Evolutionary conservation across 2,797 vertebrate species (phyloP).

Genomic region (Brotula barbata): DNA sequence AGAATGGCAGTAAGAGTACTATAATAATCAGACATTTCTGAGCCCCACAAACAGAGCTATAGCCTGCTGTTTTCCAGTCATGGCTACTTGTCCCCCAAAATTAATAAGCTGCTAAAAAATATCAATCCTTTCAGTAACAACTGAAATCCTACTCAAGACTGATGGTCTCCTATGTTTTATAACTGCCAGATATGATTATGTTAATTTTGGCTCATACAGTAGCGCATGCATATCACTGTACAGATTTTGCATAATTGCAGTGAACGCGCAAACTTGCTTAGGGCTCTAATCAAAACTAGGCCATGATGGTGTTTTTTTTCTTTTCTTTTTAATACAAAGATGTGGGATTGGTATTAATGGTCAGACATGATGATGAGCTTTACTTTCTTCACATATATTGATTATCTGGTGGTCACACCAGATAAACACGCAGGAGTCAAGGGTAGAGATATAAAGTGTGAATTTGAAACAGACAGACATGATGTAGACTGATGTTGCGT

Average conservation of each 20-base stretch:
- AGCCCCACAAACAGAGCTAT: background rate
- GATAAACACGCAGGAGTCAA: too few relatives aligned
- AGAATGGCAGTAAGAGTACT: constrained; percentile 7
- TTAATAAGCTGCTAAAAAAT: constrained; percentile 40
- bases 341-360: constrained; percentile 12
- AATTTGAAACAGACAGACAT: background rate
- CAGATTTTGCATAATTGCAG: constrained; percentile 52
- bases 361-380: constrained; percentile 10
- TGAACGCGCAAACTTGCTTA: too few relatives aligned
- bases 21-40: constrained; percentile 1
- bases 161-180: constrained; percentile 35
- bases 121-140: constrained; percentile 48
- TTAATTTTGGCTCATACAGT: constrained; percentile 49
- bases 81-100: constrained; percentile 33
- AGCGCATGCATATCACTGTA: constrained; percentile 19
- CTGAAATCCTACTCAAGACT: background rate
- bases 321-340: constrained; percentile 11
- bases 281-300: too few relatives aligned
- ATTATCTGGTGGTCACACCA: too few relatives aligned
- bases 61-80: constrained; percentile 16
- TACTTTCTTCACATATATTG: too few relatives aligned
- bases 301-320: too few relatives aligned
- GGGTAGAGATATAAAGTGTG: too few relatives aligned
- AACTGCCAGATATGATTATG: constrained; percentile 58
- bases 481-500: background rate